Evolutionary conservation across 2,113 vertebrate species (phyloP), one percentile per base, ranked within the genome.

Genomic region (Tetrax tetrax): DNA sequence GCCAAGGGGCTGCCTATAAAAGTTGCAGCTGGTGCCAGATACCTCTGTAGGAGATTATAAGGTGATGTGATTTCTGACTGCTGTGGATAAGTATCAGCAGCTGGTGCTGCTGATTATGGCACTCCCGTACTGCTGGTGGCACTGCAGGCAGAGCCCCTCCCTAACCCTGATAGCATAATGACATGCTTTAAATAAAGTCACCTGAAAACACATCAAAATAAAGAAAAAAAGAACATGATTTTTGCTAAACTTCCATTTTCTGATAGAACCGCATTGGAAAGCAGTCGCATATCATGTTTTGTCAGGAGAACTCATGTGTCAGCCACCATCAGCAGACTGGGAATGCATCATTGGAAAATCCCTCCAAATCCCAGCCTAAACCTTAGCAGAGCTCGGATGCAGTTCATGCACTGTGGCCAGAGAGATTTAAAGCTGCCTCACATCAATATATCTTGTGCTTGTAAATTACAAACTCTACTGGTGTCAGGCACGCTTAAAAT

Each of bases 401-500:
- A 76, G 82, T 41, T 82, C 1, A 0, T 83, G 56, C 38, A 48
- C 41, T 3, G 2, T 11, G 76, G 56, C 64, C 37, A 56, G 69
- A 57, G 79, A 90, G 79, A 71, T 90, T 93, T 93, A 90, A 89
- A 90, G 59, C 68, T 81, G 38, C 68, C 38, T 68, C 33, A 51
- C 48, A 75, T 85, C 80, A 64, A 64, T 92, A 79, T 25, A 89
- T 75, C 63, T 76, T 82, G 65, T 76, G 65, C 89, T 89, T 95
- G 61, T 84, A 91, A 95, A 91, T 89, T 56, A 85, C 89, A 95
- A 92, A 83, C n/a, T 68, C 65, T 48, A 56, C 48, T 0, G 0
- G 25, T 85, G 70, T 91, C 74, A 87, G 28, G 68, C 72, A 79
- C 14, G 21, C 61, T 95, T 90, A 71, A 92, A 93, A 95, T 94